Base-by-base conservation (phyloP, 2,113 vertebrate genomes). In the Eidolon helvum region DNA sequence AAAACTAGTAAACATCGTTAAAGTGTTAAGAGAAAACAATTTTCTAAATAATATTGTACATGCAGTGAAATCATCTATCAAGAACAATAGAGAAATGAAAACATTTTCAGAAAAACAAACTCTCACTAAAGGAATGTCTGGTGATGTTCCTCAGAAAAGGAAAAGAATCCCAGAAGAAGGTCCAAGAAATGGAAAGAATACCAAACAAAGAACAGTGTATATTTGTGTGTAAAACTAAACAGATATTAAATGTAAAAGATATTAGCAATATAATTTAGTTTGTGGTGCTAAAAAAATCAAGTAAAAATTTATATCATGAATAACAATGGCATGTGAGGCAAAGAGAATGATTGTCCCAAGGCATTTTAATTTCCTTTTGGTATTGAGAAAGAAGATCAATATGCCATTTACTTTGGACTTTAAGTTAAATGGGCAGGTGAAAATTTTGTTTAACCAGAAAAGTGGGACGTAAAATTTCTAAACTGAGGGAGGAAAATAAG, bases 41-140 rank as follows among this genome's bases (percentile, higher is more conserved):
- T 84, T 4, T 65, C 65, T 94, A 72, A 79, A 68, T 83, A 80
- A 33, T 63, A 43, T 63, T 48, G 16, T 30, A 28, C 14, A 61
- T 43, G 8, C 45, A 43, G 48, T n/a, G n/a, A 71, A 77, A 91
- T 74, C 24, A 55, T 63, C 24, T 57, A 21, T 83, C 61, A 83
- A 90, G 38, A 78, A 88, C 30, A 77, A 59, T 7, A 85, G 12
- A 53, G 45, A 53, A 63, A 87, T 38, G 19, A 57, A 90, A 57
- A 94, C 28, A 82, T 85, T 84, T 94, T 94, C 65, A 94, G 59
- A 90, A 35, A 89, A 86, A 72, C 33, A 92, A 92, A 63, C 11
- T 55, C 21, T 74, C 75, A 65, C 7, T 48, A 33, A 94, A 78
- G 30, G 50, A 84, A 65, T 6, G 48, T 48, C 40, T 71, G 21